Evolutionary conservation across 1,140 invertebrate genomes (phyloP), one percentile per base, ranked within the genome.

Genomic region (Lordiphosa clarofinis): DNA sequence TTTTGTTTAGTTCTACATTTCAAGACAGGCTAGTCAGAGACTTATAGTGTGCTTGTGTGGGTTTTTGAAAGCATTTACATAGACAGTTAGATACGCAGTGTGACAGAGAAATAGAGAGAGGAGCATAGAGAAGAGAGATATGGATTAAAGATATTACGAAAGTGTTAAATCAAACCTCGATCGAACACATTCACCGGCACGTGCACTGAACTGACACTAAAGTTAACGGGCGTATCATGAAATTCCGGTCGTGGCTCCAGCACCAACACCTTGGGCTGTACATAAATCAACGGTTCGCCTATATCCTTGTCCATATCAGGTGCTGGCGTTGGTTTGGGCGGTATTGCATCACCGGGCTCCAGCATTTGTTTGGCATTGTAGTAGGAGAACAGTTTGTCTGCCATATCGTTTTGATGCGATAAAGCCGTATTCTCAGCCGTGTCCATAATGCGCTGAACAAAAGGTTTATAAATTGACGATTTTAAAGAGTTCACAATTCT

Each of bases 141-240:
- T 61, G 55, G 56, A 48, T 57, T 55, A 67, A 47, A 40, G 11
- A 19, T 39, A 63, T 33, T 49, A 36, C 13, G 46, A 55, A 38
- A 61, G 36, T 9, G 46, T 37, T 43, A 47, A 42, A 56, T 68
- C 81, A 86, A 88, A 97, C 96, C 94, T 92, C 94, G 92, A 74
- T 97, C 95, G 87, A 95, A 99, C 37, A 99, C 97, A 89, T 98
- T 98, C 19, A 96, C 98, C 1, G 98, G 97, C 4, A 99, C 96
- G 89, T 99, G 97, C 4, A 99, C 95, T 33, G 96, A 95, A 72
- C 96, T 98, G 86, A 93, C 91, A 79, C 92, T 95, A 4, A 92
- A 92, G 88, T 98, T 98, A 3, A 98, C 95, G 8, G 92, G 90
- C 13, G 94, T 94, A 78, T 94, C 92, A 58, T 93, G 94, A 75